Conservation (phyloP, 2,888 invertebrate genomes). For the Sericinus montela region DNA sequence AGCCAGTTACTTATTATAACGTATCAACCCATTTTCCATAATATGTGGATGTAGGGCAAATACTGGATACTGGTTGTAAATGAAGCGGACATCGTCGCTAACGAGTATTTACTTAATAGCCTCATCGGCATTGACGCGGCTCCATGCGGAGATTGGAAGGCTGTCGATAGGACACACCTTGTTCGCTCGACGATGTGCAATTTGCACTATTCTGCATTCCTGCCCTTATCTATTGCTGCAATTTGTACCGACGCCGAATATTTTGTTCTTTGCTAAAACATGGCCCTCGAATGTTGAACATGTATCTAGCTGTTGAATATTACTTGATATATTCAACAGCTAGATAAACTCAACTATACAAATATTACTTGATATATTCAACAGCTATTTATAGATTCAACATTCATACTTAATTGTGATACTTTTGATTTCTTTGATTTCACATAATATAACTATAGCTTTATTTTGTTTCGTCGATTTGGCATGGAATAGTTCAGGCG, state of each 20-base stretch:
- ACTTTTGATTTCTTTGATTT: no score
- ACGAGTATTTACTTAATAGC: conserved; percentile 55
- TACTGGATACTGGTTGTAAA: conserved; percentile 9
- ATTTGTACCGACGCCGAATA: conserved; percentile 34
- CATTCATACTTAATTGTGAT: no score
- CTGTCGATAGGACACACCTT: conserved; percentile 65
- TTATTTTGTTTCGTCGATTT: no score
- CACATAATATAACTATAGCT: no score
- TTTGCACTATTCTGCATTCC: conserved; percentile 56
- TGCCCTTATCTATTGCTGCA: conserved; percentile 50
- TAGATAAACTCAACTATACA: no score
- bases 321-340: no score
- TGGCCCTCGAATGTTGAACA: no score
- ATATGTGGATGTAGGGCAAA: background rate
- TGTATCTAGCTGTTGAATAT: no score
- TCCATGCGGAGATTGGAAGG: conserved; percentile 66
- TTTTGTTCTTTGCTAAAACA: background rate
- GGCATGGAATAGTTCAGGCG: no score
- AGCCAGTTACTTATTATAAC: background rate
- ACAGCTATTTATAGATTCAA: no score
- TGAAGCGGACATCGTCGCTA: conserved; percentile 29
- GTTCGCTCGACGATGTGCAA: conserved; percentile 44
- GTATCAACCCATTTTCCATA: background rate
- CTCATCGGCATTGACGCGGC: conserved; percentile 61
- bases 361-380: no score